Conservation (phyloP, 2,113 vertebrate genomes). For the cattle (Bos taurus) region DNA sequence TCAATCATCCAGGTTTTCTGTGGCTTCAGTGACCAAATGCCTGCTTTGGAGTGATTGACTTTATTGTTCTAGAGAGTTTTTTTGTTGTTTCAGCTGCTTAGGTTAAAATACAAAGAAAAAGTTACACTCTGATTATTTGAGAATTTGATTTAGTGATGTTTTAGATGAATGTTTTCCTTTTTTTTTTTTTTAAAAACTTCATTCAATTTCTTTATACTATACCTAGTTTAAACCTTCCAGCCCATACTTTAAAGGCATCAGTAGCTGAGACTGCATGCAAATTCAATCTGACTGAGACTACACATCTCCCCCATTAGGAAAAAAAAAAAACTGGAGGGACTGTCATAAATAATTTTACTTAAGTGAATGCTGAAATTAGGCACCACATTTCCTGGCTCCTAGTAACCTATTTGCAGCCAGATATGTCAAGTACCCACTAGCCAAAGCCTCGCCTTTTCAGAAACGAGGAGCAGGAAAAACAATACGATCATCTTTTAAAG, state of each 20-base stretch:
- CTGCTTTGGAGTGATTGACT: slow-evolving; percentile 36
- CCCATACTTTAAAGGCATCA: slow-evolving; percentile 52
- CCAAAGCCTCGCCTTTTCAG: slow-evolving; percentile 77
- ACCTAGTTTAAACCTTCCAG: slow-evolving; percentile 49
- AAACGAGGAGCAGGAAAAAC: slow-evolving; percentile 82
- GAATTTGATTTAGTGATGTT: slow-evolving; percentile 66
- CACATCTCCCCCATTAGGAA: slow-evolving; percentile 48
- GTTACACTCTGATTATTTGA: slow-evolving; percentile 58
- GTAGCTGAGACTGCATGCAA: slow-evolving; percentile 64
- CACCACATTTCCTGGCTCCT: slow-evolving; percentile 82
- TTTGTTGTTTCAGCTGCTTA: slow-evolving; percentile 77
- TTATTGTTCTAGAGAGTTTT: slow-evolving; percentile 54
- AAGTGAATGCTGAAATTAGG: slow-evolving; percentile 86
- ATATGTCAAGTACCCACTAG: slow-evolving; percentile 74
- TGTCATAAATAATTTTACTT: slow-evolving; percentile 85
- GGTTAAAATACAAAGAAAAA: slow-evolving; percentile 47
- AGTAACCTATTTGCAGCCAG: slow-evolving; percentile 80
- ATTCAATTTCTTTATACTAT: slow-evolving; percentile 46
- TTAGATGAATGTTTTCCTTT: slow-evolving; percentile 63
- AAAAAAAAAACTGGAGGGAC: slow-evolving; percentile 52
- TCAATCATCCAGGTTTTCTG: slow-evolving; percentile 28
- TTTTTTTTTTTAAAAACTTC: slow-evolving; percentile 48
- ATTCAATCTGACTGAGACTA: slow-evolving; percentile 64
- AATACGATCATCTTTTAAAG: slow-evolving; percentile 80
- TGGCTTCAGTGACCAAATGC: slow-evolving; percentile 44